Base-by-base conservation (phyloP, 2,888 invertebrate species). In the Acholoe squamosa region DNA sequence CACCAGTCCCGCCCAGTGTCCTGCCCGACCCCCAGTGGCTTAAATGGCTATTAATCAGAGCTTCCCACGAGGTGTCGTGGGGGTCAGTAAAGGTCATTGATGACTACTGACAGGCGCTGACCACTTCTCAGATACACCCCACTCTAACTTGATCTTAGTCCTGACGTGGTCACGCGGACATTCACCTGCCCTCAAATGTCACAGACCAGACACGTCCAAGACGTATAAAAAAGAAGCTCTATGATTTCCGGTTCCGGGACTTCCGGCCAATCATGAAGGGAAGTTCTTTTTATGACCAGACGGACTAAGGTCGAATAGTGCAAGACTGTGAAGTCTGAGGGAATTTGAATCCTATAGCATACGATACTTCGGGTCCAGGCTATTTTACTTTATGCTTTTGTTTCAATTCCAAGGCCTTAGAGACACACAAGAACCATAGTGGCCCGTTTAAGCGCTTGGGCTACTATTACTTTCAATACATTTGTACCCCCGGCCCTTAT, bases 241-340 rank as follows among this genome's bases (percentile, higher is more conserved):
- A 61, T 61, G 61, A 61, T n/a, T 61, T 61, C 61, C 61, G 61
- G 61, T 61, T 61, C 61, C 61, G 61, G 61, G 3, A 43, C 43
- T 43, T 43, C 61, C 19, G 61, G 22, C 5, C 22, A 61, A 14
- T 12, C 5, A 12, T 19, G 12, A 3, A 12, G 22, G 3, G 22
- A 19, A 61, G 61, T 43, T 43, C 43, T 43, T 43, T 43, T 10
- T 43, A 10, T 43, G 43, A 7, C 5, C 5, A 10, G 10, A 43
- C 43, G 43, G 43, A 10, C 43, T 7, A 43, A 7, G 43, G 43
- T 43, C 10, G 43, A 43, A 10, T 3, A 43, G 43, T 43, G 43
- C 43, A 43, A n/a, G n/a, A n/a, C n/a, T 43, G 43, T 3, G 43
- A 43, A 10, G 43, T 43, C 43, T 43, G 43, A 43, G 43, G 10